Base-by-base conservation (phyloP, 2,888 invertebrate genomes). In the Oscheius onirici region DNA sequence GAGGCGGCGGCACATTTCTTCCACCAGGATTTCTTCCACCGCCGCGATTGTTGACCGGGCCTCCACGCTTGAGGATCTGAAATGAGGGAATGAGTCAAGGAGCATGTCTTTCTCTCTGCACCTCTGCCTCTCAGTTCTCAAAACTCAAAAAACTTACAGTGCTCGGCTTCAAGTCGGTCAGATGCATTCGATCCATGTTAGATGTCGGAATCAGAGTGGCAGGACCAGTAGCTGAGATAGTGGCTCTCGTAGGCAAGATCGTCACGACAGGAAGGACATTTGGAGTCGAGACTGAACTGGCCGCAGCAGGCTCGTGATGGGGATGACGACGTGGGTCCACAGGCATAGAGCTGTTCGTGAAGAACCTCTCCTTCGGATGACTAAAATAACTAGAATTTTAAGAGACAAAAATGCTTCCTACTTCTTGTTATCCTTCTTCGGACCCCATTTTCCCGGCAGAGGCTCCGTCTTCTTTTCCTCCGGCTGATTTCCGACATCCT, bases 131-230 rank as follows among this genome's bases (percentile, higher is more conserved):
- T 46, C 17, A 11, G 52, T 52, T 22, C 52, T 22, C 3, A 10
- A 15, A 15, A 55, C 26, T 2, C 15, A 24, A 58, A 58, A 58
- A 28, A 49, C 41, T 41, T 17, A 68, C 67, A 20, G 67, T 68
- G 44, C 67, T 54, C 15, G 67, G 67, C 24, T 55, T 68, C 55
- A 68, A 15, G 20, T 68, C 67, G 15, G 67, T 68, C 22, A 68
- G 20, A 10, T 68, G 54, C 28, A 57, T n/a, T 10, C 44, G 54
- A 28, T 54, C 55, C 55, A 54, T 26, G 40, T 55, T 67, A 1
- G 67, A 57, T 15, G 43, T 68, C 1, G 67, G 24, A 20, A 63
- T 63, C 26, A 63, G 15, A 0, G 51, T 34, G 34, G 34, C 20
- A 22, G 51, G 51, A 51, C 51, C 11, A 20, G 22, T 20, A 51